phyloP scores from a whole-genome alignment of 2,113 vertebrate species.

The Dissostichus mawsoni region DNA sequence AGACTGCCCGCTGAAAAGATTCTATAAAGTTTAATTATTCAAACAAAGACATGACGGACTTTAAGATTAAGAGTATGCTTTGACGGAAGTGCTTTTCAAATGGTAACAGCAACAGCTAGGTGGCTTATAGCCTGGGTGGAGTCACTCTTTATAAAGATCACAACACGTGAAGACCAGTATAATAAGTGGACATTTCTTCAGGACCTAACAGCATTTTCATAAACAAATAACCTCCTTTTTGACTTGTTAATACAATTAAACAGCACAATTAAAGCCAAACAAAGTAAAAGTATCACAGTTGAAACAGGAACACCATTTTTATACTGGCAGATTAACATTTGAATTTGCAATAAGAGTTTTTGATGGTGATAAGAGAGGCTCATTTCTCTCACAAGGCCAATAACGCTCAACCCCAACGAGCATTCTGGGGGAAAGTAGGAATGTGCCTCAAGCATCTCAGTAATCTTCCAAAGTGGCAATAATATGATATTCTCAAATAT shows the following conservation, averaged over 20 bases:
- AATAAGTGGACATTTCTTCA: constrained; percentile 12
- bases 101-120: constrained; percentile 18
- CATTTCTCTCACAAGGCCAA: background rate
- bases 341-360: background rate
- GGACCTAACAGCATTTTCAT: constrained; percentile 20
- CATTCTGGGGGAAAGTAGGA: background rate
- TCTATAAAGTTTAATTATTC: constrained; percentile 3
- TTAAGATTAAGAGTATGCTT: constrained; percentile 3
- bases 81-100: background rate
- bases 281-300: background rate
- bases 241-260: background rate
- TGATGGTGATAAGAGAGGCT: constrained; percentile 1
- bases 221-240: background rate
- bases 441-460: background rate
- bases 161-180: background rate
- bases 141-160: background rate
- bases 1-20: background rate
- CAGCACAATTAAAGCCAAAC: background rate
- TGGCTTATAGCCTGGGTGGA: background rate
- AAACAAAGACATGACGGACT: constrained; percentile 6
- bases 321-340: background rate
- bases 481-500: background rate
- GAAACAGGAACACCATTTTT: background rate
- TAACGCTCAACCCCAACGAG: background rate
- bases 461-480: background rate